Conservation (phyloP, 2,797 vertebrate genomes). For the Potorous gilbertii region DNA sequence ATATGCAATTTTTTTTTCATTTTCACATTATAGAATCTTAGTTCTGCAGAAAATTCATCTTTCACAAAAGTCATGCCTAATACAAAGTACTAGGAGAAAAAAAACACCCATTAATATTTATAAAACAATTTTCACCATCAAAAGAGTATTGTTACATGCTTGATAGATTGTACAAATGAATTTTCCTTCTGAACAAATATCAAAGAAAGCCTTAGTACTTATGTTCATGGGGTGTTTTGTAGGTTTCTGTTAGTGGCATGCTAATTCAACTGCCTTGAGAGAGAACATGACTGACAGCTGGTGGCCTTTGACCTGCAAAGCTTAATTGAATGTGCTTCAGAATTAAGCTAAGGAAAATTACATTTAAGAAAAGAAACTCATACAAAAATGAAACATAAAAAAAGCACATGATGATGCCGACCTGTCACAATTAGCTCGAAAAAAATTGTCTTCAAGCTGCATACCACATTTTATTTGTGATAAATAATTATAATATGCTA, state of each 20-base stretch:
- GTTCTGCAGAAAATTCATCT: constrained; percentile 74
- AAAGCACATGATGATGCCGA: constrained; percentile 72
- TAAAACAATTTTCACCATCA: constrained; percentile 82
- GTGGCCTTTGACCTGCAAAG: constrained; percentile 67
- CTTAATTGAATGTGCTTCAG: constrained; percentile 65
- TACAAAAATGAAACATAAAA: constrained; percentile 67
- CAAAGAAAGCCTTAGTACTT: constrained; percentile 71
- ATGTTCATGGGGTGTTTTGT: constrained; percentile 63
- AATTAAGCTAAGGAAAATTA: constrained; percentile 79
- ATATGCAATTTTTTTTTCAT: constrained; percentile 63
- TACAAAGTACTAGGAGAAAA: constrained; percentile 74
- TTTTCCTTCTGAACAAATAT: constrained; percentile 81
- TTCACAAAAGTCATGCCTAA: constrained; percentile 71
- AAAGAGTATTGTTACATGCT: constrained; percentile 81
- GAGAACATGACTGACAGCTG: constrained; percentile 62
- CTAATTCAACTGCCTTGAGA: constrained; percentile 73
- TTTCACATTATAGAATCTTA: constrained; percentile 75
- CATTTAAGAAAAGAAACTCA: constrained; percentile 67
- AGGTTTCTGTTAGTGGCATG: constrained; percentile 63
- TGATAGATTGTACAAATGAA: constrained; percentile 82
- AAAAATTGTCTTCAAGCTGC: constrained; percentile 73
- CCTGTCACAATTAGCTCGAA: constrained; percentile 78
- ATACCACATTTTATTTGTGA: constrained; percentile 72
- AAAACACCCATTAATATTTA: constrained; percentile 84
- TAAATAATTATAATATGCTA: constrained; percentile 72